Conservation (phyloP, 1,140 invertebrate species). For the Chironomus striatipennis region DNA sequence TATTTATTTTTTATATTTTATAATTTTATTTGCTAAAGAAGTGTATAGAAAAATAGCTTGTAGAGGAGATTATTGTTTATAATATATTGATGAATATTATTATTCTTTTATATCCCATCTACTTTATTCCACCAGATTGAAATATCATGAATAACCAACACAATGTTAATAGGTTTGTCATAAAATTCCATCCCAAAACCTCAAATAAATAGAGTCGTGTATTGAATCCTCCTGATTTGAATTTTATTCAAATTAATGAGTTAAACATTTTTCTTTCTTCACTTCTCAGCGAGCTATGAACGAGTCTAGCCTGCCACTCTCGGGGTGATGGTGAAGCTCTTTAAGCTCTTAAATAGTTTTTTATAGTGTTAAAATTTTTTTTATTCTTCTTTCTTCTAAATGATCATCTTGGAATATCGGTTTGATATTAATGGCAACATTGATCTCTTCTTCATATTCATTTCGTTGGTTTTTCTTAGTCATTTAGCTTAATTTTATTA, state of each 20-base stretch:
- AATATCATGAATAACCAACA: background rate
- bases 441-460: background rate
- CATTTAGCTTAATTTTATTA: no score
- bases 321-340: constrained; percentile 5
- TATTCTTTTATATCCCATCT: no score
- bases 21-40: no score
- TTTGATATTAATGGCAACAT: constrained; percentile 20
- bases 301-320: background rate
- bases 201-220: no score
- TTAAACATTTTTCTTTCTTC: background rate
- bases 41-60: no score
- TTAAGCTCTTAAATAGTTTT: constrained; percentile 9
- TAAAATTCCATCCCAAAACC: background rate
- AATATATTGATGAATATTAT: no score
- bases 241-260: constrained; percentile 10
- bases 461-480: no score
- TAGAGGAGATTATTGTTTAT: no score
- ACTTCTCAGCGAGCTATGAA: background rate
- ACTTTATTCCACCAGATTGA: no score
- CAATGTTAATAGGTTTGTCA: constrained; percentile 13
- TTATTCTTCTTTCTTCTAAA: background rate
- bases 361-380: constrained; percentile 1
- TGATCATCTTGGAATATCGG: constrained; percentile 5
- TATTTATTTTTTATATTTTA: no score
- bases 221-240: background rate